Evolutionary conservation across 1,140 invertebrate genomes (phyloP), one percentile per base, ranked within the genome.

Genomic region (Bacillus rossius): DNA sequence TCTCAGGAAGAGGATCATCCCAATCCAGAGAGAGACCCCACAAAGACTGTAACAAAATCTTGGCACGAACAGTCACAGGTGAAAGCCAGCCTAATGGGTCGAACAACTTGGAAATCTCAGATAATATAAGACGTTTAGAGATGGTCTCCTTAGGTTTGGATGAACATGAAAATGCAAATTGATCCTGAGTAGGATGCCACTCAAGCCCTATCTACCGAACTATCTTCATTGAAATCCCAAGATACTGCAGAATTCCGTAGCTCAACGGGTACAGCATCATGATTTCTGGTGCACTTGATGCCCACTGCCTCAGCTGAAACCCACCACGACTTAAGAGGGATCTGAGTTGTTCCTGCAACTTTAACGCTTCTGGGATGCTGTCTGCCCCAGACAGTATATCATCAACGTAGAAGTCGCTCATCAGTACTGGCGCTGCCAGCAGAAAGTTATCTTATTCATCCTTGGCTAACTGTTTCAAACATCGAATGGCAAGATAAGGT

Each of bases 361-460:
- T 10, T n/a, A 58, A 16, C 22, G 65, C 67, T 37, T 55, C 51
- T 48, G 60, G 29, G 25, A 60, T 49, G 23, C n/a, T 20, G 19
- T 57, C 57, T 10, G 64, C 62, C 22, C 73, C 73, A 17, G 68
- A 66, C 1, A 77, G 55, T 16, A 72, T 50, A 64, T 80, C 76
- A 57, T 79, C 76, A 3, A 77, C 68, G 59, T 76, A 80, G 55
- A 74, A 74, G 59, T 74, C 69, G 16, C 60, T 64, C 23, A 25
- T 17, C 16, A 74, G 67, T 14, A 66, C 60, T 29, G 64, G 41
- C 45, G 61, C 43, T 29, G 63, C 67, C 7, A 42, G 26, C 22
- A 69, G 64, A 64, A 57, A 70, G 0, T 53, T 49, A 1, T 37
- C n/a, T n/a, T n/a, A 59, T 56, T 65, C 60, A 51, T 72, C 70